Evolutionary conservation across 2,113 vertebrate genomes (phyloP).

Genomic region (Tyto alba): DNA sequence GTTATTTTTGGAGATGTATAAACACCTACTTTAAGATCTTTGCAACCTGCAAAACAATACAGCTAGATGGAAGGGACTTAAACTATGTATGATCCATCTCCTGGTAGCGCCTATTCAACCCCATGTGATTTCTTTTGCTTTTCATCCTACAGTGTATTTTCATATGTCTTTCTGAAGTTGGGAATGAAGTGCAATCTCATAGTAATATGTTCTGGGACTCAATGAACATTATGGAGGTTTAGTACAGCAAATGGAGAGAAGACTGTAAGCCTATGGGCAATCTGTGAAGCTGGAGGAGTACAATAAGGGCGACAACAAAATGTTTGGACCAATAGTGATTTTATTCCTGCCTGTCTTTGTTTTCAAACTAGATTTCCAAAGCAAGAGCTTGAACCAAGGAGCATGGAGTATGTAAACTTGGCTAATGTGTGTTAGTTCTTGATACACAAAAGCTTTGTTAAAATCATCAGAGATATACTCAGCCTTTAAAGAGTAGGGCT

Average conservation of each 20-base stretch:
- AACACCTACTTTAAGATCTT: not conserved
- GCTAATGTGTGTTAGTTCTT: not conserved
- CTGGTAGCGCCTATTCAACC: not conserved
- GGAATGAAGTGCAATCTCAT: not conserved
- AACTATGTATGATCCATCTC: not conserved
- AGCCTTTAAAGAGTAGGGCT: not conserved
- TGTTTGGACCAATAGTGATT: not conserved
- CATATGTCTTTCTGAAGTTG: not conserved
- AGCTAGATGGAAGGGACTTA: not conserved
- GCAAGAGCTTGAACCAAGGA: not conserved
- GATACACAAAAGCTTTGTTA: not conserved
- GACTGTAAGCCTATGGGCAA: not conserved
- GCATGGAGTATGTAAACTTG: not conserved
- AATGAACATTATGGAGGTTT: not conserved
- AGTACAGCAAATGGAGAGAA: not conserved
- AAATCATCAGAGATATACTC: not conserved
- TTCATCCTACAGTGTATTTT: not conserved
- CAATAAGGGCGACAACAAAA: not conserved
- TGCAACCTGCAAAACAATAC: not conserved
- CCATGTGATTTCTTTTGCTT: not conserved
- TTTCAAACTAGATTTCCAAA: not conserved
- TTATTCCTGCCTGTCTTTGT: not conserved
- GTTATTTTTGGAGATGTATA: not conserved
- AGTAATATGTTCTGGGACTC: not conserved
- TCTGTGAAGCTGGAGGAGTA: not conserved